These are phyloP conservation scores for Syngnathus typhle DNA, from an alignment of 2,113 vertebrate genomes.

Conservation along the genomic window DNA sequence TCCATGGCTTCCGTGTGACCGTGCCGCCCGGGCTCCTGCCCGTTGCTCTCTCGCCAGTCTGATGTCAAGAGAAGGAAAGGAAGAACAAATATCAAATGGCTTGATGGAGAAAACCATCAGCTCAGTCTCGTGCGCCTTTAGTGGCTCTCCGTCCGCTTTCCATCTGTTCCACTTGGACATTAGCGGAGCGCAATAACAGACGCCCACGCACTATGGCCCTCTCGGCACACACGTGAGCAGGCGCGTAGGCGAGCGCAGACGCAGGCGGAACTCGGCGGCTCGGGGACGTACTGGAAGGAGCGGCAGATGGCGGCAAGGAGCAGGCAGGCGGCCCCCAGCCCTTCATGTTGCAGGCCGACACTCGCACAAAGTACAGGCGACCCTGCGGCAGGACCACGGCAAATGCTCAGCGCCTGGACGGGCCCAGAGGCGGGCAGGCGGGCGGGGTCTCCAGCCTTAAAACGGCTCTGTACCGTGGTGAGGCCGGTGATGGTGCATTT, in stretches of 20 bases:
- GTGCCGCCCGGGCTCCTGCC: slow-evolving; percentile 77
- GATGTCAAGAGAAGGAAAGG: background rate
- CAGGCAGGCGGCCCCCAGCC: slow-evolving; percentile 84
- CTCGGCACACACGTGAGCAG: background rate
- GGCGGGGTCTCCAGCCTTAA: no score
- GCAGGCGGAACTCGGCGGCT: no score
- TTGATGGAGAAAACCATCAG: background rate
- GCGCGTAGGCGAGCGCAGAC: slow-evolving; percentile 1
- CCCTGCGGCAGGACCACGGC: slow-evolving; percentile 68
- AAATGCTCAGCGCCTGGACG: no score
- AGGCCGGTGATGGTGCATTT: slow-evolving; percentile 82
- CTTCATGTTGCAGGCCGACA: slow-evolving; percentile 92
- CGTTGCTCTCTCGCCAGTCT: slow-evolving; percentile 92
- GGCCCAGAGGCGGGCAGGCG: no score
- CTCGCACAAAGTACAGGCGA: slow-evolving; percentile 78
- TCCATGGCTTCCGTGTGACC: slow-evolving; percentile 90
- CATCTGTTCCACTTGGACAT: slow-evolving; percentile 8
- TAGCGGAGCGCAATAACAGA: slow-evolving; percentile 7
- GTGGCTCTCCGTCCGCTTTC: background rate
- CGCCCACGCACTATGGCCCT: slow-evolving; percentile 16
- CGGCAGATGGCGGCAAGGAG: slow-evolving; percentile 78
- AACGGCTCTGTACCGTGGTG: slow-evolving; percentile 71
- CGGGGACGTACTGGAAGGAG: slow-evolving; percentile 84
- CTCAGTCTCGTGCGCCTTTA: background rate
- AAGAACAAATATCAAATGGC: background rate